Evolutionary conservation across 2,113 vertebrate species (phyloP).

Genomic region (Lathamus discolor): DNA sequence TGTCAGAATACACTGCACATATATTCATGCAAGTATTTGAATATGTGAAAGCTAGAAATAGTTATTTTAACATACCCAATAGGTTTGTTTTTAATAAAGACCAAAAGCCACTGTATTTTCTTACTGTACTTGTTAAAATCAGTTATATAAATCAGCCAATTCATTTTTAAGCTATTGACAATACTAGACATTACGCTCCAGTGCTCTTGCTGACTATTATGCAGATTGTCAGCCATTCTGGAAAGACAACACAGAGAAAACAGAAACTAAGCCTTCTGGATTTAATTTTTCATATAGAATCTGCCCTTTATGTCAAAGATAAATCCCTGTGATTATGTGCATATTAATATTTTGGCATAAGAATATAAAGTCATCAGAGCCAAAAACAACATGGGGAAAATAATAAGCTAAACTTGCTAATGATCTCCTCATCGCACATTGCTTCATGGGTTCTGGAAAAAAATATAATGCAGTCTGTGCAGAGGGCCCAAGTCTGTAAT

Average conservation of each 20-base stretch:
- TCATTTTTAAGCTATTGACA: background rate
- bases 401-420: background rate
- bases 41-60: background rate
- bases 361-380: background rate
- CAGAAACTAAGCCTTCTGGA: background rate
- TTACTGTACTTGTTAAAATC: background rate
- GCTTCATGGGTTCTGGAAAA: background rate
- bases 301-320: background rate
- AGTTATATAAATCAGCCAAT: background rate
- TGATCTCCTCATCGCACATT: background rate
- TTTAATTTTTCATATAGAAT: slow-evolving; percentile 14
- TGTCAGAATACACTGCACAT: background rate
- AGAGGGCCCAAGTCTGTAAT: background rate
- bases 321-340: background rate
- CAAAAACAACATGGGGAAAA: background rate
- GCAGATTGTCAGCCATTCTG: background rate
- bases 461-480: background rate
- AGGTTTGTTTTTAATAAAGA: background rate
- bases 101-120: background rate
- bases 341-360: background rate
- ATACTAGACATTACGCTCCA: background rate
- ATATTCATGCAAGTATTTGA: background rate
- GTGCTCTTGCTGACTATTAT: background rate
- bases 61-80: background rate
- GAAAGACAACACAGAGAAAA: background rate